A percentile compares a stretch with the other conserved stretches of the same genome.
phyloP scores from a whole-genome alignment of 35 echinoderm and acorn worm species.

The Chiridota heheva region DNA sequence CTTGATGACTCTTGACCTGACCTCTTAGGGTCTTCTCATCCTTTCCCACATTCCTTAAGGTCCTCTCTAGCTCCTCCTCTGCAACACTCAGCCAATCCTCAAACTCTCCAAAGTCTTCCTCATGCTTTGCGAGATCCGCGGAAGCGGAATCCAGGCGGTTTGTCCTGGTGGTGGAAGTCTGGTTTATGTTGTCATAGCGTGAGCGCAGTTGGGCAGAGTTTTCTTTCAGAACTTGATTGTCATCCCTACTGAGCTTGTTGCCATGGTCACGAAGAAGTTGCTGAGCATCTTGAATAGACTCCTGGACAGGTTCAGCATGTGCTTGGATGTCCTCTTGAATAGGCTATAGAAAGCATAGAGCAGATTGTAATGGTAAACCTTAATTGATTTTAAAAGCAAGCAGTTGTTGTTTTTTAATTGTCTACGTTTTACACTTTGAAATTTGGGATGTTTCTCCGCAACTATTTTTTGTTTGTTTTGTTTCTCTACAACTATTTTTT shows the following conservation, averaged over 20 bases:
- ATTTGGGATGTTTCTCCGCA: too few relatives aligned
- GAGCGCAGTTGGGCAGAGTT: slow-evolving; percentile 64
- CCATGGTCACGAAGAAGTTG: slow-evolving; percentile 59
- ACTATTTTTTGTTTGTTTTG: too few relatives aligned
- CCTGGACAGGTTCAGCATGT: slow-evolving; percentile 85
- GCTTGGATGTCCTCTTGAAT: slow-evolving; percentile 77
- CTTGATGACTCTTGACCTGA: slow-evolving; percentile 65
- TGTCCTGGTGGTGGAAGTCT: slow-evolving; percentile 58
- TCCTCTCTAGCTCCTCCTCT: slow-evolving; percentile 68
- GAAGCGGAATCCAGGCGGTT: slow-evolving; percentile 55
- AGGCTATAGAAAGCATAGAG: slow-evolving; percentile 28
- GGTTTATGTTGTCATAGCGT: slow-evolving; percentile 74
- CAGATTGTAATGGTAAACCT: too few relatives aligned
- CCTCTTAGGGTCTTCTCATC: slow-evolving; percentile 50
- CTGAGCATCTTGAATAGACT: slow-evolving; percentile 80
- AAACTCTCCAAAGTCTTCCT: slow-evolving; percentile 73
- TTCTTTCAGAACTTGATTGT: slow-evolving; percentile 50
- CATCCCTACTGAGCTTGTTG: slow-evolving; percentile 56
- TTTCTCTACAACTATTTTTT: too few relatives aligned
- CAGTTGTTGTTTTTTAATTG: background rate
- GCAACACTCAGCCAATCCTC: slow-evolving; percentile 72
- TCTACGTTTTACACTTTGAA: background rate
- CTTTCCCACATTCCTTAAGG: slow-evolving; percentile 51
- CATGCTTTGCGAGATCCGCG: slow-evolving; percentile 74
- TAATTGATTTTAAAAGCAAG: background rate